These are phyloP conservation scores for Anas platyrhynchos DNA, from an alignment of 2,113 vertebrate species.

Conservation along the genomic window DNA sequence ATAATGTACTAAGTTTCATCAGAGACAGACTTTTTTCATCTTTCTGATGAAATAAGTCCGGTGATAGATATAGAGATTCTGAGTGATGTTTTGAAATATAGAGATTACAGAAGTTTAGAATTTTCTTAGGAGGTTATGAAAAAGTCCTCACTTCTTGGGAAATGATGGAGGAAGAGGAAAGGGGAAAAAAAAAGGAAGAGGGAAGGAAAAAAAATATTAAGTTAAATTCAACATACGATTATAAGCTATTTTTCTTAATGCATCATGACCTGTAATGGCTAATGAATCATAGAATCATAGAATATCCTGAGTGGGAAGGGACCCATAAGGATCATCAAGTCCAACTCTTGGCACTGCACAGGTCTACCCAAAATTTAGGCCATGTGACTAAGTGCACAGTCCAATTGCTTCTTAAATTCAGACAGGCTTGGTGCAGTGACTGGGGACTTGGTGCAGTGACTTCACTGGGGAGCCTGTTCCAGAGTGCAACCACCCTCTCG, in stretches of 20 bases:
- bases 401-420: no score
- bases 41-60: not conserved
- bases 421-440: no score
- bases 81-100: not conserved
- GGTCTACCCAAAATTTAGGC: no score
- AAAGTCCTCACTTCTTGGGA: accelerated
- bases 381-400: no score
- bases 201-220: not conserved
- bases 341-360: no score
- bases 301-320: no score
- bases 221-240: not conserved
- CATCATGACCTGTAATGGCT: not conserved
- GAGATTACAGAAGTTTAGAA: not conserved
- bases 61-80: not conserved
- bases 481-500: no score
- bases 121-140: not conserved
- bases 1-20: not conserved
- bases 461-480: no score
- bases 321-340: no score
- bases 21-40: not conserved
- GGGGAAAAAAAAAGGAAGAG: not conserved
- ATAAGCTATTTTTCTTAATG: not conserved
- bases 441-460: no score
- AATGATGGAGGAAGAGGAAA: not conserved
- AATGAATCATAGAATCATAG: not conserved